phyloP scores from a whole-genome alignment of 2,797 vertebrate genomes.

The Gorsachius magnificus region DNA sequence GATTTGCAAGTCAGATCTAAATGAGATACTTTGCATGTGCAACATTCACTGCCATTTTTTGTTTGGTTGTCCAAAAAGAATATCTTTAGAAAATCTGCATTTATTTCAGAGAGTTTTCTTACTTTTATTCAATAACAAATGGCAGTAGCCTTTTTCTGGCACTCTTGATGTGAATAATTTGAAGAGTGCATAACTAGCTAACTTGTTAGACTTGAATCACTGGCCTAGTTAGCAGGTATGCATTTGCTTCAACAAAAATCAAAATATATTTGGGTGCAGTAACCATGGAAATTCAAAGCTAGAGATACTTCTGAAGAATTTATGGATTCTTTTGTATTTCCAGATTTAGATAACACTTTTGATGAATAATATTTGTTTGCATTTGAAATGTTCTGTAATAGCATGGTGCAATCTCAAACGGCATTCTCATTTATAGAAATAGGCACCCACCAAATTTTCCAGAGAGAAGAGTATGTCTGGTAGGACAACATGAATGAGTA shows the following conservation, averaged over 20 bases:
- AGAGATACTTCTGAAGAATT: not conserved
- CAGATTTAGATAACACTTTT: slow-evolving; percentile 16
- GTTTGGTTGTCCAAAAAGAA: not conserved
- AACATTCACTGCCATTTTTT: not conserved
- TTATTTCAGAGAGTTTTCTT: not conserved
- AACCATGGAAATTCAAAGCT: slow-evolving; percentile 39
- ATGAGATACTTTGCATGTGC: not conserved
- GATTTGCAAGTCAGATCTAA: not conserved
- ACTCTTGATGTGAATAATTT: not conserved
- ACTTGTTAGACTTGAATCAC: not conserved
- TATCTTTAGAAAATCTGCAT: not conserved
- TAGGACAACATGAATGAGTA: not conserved
- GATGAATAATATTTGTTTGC: not conserved
- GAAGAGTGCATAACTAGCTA: not conserved
- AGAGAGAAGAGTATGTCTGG: not conserved
- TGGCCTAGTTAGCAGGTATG: not conserved
- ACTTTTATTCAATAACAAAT: not conserved
- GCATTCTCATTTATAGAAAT: not conserved
- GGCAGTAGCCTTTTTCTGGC: not conserved
- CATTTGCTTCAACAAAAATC: not conserved
- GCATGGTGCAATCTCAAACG: not conserved
- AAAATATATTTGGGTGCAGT: not conserved
- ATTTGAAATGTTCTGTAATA: not conserved
- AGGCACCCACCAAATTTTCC: not conserved
- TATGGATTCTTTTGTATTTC: slow-evolving; percentile 14